These are phyloP conservation scores for Achroia grisella DNA, from an alignment of 1,140 invertebrate species.

Conservation along the genomic window DNA sequence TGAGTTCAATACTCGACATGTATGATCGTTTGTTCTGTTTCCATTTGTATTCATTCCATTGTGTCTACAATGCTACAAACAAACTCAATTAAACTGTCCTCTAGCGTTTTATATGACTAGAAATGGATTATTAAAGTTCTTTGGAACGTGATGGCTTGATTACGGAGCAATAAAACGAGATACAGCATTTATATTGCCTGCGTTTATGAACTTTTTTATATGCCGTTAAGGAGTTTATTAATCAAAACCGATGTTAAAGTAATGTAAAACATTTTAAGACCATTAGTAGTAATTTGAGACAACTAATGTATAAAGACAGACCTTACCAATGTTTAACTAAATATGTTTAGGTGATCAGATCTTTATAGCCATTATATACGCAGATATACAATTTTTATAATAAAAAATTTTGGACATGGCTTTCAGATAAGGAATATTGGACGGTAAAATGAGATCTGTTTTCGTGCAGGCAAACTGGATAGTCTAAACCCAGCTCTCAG, in stretches of 20 bases:
- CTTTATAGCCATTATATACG: too few species aligned
- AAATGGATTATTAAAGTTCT: slow-evolving; percentile 28
- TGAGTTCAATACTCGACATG: slow-evolving; percentile 11
- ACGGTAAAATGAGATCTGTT: too few species aligned
- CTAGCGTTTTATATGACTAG: slow-evolving; percentile 10
- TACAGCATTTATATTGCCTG: slow-evolving; percentile 24
- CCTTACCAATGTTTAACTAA: too few species aligned
- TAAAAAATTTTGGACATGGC: too few species aligned
- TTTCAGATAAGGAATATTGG: too few species aligned
- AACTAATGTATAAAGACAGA: too few species aligned
- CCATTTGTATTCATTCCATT: neutral
- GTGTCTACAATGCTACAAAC: slow-evolving; percentile 2
- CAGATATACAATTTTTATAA: too few species aligned
- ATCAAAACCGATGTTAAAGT: slow-evolving; percentile 11
- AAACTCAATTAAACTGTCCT: slow-evolving; percentile 2
- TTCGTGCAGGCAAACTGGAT: too few species aligned
- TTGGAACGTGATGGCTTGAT: slow-evolving; percentile 25
- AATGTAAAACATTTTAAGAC: slow-evolving; percentile 21
- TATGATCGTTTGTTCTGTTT: slow-evolving; percentile 1
- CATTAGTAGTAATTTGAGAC: slow-evolving; percentile 8
- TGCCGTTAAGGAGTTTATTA: slow-evolving; percentile 27
- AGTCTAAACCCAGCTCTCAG: too few species aligned
- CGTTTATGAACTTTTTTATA: slow-evolving; percentile 33
- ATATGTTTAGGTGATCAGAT: too few species aligned
- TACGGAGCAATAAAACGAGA: slow-evolving; percentile 27